Base-by-base conservation (phyloP, 2,888 invertebrate genomes). In the Adelphocoris suturalis region DNA sequence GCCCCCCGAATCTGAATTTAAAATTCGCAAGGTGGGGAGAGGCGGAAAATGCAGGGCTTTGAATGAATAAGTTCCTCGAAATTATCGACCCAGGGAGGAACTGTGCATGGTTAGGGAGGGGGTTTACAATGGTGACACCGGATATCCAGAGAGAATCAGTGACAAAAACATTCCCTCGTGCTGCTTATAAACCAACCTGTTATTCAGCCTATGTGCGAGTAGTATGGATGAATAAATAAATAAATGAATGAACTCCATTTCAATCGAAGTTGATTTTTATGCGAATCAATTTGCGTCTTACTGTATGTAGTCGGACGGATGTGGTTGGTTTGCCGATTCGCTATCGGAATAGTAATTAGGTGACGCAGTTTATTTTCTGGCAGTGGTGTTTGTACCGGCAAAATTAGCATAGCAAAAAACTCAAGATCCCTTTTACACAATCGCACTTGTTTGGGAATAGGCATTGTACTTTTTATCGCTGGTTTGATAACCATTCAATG, bases 1-100 rank as follows among this genome's bases (percentile, higher is more conserved):
- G 5, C 61, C n/a, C 23, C 27, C 68, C 68, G 68, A 23, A 68
- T 68, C 68, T 68, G 68, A 23, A 68, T 68, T 68, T 68, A 68
- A 68, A 68, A 68, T 68, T 68, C 19, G 23, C 23, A 68, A 23
- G 11, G 68, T n/a, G 68, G 19, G 13, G 19, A 23, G 19, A 23
- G 52, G 68, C 14, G 23, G 68, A 23, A 57, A n/a, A 57, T 57
- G 37, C 16, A 52, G 68, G 68, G 68, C 27, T 23, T 68, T 27
- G 23, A 23, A 68, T 68, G 68, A 68, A 68, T 23, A 68, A 68
- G 16, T 68, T n/a, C 23, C 23, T 68, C 3, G 68, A 68, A 61
- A 52, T 16, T 52, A 37, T 37, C 37, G 37, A 37, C 37, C 52
- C 52, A 52, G 52, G 52, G 37, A n/a, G n/a, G 37, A 7, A 37